These are phyloP conservation scores for Drosophila greeni DNA, from an alignment of 2,888 invertebrate genomes.

Conservation along the genomic window DNA sequence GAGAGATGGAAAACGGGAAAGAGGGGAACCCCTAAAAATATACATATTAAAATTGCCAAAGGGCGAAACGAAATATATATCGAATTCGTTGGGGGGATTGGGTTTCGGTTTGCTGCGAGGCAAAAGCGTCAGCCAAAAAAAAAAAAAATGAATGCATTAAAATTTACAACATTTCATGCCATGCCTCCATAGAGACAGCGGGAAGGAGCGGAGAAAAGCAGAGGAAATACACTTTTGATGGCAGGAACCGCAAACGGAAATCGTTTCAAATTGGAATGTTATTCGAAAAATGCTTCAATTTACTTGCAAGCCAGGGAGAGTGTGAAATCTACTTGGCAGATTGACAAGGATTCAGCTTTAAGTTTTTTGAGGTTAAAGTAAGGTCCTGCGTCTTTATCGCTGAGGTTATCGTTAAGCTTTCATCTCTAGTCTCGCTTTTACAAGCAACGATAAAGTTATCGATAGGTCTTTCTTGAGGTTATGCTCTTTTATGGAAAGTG, in stretches of 20 bases:
- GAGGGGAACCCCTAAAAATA: conserved; percentile 4
- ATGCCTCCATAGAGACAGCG: neutral
- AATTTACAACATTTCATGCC: conserved; percentile 25
- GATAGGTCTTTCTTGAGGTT: neutral
- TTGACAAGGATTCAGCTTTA: neutral
- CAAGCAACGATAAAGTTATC: too few relatives aligned
- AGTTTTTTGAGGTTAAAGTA: neutral
- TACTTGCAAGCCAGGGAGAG: neutral
- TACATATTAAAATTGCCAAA: conserved; percentile 37
- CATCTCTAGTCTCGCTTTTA: neutral
- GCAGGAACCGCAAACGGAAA: conserved; percentile 25
- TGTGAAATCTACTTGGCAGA: conserved; percentile 5
- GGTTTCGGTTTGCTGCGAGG: neutral
- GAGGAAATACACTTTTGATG: conserved; percentile 25
- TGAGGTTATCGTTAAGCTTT: neutral
- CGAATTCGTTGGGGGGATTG: conserved; percentile 11
- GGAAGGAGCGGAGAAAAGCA: too few relatives aligned
- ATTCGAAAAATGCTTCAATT: conserved; percentile 11
- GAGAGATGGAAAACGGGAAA: too few relatives aligned
- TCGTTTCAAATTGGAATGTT: conserved; percentile 25
- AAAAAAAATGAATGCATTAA: conserved; percentile 29
- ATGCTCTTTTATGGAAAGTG: too few relatives aligned
- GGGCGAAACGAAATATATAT: conserved; percentile 36
- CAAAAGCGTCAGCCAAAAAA: conserved; percentile 3
- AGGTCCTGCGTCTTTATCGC: neutral